Conservation (phyloP, 2,797 vertebrate genomes). For the Xyrichtys novacula region DNA sequence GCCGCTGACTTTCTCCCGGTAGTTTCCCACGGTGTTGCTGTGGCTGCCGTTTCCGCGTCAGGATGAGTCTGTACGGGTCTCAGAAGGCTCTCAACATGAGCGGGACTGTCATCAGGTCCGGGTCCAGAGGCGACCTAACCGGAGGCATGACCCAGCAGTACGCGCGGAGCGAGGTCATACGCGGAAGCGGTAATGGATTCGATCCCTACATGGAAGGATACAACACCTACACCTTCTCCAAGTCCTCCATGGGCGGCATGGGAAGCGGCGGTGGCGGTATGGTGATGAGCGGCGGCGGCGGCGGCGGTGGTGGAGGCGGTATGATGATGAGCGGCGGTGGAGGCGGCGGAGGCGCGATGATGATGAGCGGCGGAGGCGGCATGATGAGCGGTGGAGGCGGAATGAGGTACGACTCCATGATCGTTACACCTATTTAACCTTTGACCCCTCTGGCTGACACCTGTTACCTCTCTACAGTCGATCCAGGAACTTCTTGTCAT, state of each 20-base stretch:
- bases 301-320: not conserved
- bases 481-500: slow-evolving; percentile 11
- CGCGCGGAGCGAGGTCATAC: slow-evolving; percentile 65
- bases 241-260: not conserved
- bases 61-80: slow-evolving; percentile 73
- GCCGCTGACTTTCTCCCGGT: not conserved
- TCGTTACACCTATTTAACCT: not conserved
- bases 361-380: not conserved
- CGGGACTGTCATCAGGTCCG: slow-evolving; percentile 19
- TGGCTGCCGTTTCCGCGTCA: not conserved
- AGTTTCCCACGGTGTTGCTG: not conserved
- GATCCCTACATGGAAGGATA: slow-evolving; percentile 62
- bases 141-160: slow-evolving; percentile 31
- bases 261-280: not conserved
- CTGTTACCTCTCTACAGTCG: not conserved
- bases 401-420: slow-evolving; percentile 59
- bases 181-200: slow-evolving; percentile 74
- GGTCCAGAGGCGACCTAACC: slow-evolving; percentile 69
- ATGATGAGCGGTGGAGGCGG: slow-evolving; percentile 1
- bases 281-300: not conserved
- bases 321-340: not conserved
- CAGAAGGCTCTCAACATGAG: slow-evolving; percentile 60
- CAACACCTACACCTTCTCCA: slow-evolving; percentile 50
- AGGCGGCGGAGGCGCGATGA: not conserved
- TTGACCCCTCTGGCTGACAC: not conserved